Conservation (phyloP, 2,113 vertebrate species). For the Mesocricetus auratus region DNA sequence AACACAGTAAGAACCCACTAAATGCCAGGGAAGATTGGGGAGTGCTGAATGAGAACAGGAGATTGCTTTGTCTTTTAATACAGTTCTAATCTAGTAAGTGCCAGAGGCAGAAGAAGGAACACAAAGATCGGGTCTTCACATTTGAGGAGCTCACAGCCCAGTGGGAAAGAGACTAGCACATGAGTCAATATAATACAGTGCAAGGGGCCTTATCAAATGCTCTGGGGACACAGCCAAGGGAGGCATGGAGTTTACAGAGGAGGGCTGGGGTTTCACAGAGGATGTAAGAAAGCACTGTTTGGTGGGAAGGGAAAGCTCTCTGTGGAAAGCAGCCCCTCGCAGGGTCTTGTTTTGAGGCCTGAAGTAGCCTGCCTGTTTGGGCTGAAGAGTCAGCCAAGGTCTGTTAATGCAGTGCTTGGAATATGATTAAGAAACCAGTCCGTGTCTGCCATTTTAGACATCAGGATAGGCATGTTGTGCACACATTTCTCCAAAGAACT, state of each 20-base stretch:
- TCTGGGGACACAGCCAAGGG: not conserved
- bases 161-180: not conserved
- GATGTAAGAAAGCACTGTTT: not conserved
- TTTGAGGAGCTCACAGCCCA: not conserved
- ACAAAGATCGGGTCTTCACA: not conserved
- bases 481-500: not conserved
- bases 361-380: accelerated
- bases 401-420: not conserved
- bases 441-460: not conserved
- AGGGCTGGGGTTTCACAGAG: not conserved
- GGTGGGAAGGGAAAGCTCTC: not conserved
- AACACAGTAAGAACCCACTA: not conserved
- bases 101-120: not conserved
- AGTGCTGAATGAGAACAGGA: not conserved
- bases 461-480: not conserved
- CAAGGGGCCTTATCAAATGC: not conserved
- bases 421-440: not conserved
- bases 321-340: not conserved
- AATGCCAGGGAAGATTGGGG: not conserved
- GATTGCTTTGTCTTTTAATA: not conserved
- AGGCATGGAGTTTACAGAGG: not conserved
- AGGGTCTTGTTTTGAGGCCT: not conserved
- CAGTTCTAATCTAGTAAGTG: not conserved
- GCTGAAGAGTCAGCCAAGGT: not conserved
- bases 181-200: not conserved